Evolutionary conservation across 2,113 vertebrate genomes (phyloP).

Genomic region (Upupa epops): DNA sequence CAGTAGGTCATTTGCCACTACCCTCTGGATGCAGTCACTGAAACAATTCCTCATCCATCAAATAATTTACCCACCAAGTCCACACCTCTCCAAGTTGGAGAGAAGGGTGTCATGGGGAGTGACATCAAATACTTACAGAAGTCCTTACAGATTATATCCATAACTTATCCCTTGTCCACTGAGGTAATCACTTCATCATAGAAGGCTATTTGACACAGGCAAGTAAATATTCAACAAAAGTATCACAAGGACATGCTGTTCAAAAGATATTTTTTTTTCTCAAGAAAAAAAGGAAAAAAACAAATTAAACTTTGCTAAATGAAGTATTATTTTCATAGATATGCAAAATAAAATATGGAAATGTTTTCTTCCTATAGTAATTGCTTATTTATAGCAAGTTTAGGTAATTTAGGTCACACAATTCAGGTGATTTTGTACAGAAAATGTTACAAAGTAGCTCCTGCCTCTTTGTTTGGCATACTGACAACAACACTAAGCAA

Average conservation of each 20-base stretch:
- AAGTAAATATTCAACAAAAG: not conserved
- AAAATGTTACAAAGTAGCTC: not conserved
- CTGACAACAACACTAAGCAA: not conserved
- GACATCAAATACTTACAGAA: not conserved
- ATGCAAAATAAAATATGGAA: not conserved
- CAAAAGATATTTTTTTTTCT: not conserved
- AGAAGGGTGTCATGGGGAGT: not conserved
- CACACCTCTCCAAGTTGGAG: not conserved
- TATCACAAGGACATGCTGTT: not conserved
- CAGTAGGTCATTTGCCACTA: not conserved
- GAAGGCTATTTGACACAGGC: not conserved
- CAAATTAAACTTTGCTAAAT: not conserved
- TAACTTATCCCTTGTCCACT: not conserved
- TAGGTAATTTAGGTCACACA: not conserved
- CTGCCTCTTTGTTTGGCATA: not conserved
- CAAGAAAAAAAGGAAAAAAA: not conserved
- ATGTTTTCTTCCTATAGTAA: not conserved
- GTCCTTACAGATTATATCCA: not conserved
- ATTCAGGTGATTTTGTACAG: not conserved
- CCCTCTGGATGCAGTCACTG: not conserved
- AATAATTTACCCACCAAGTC: not conserved
- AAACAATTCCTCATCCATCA: not conserved
- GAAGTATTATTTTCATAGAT: not conserved
- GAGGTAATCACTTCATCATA: too few relatives aligned
- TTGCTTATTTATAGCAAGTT: not conserved